Base-by-base conservation (phyloP, 2,888 invertebrate species). In the Dolichomitus sp. region DNA sequence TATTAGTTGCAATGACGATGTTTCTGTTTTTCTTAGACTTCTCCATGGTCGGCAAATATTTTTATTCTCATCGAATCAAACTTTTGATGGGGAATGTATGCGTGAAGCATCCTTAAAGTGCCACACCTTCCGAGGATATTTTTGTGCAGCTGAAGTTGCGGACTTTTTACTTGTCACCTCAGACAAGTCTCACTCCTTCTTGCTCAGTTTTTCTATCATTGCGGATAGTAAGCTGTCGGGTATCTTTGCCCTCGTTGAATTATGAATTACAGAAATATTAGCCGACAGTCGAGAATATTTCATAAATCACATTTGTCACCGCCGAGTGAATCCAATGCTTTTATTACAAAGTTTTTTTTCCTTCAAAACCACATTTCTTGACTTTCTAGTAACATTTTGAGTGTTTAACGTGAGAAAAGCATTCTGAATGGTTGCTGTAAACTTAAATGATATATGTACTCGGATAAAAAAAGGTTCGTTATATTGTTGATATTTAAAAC, bases 181-280 rank as follows among this genome's bases (percentile, higher is more conserved):
- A 27, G 54, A 54, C 54, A 42, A 33, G 52, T 69, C 48, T 27
- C 66, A 23, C 40, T 27, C 57, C 30, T 61, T 23, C n/a, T 23
- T 68, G 37, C 54, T 45, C 37, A 7, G 42, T 59, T 19, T 14
- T 11, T 40, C n/a, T n/a, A 50, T 19, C 27, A 40, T n/a, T 23
- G 40, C 54, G 19, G 1, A 17, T 37, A 54, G 61, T 40, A 54
- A 50, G n/a, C n/a, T 42, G 45, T 30, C 37, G 52, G 42, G 42
- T n/a, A 37, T 52, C 30, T 68, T 63, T 33, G 70, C 45, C 65
- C 69, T 45, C 63, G 12, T 68, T 80, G 74, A 65, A 80, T 74
- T 80, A 74, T 74, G 48, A 57, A 66, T 45, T 42, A 45, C n/a
- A n/a, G 40, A 23, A 14, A 33, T 63, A 17, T 63, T 14, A 50